Evolutionary conservation across 2,797 vertebrate genomes (phyloP).

Genomic region (Enteromius fasciolatus): DNA sequence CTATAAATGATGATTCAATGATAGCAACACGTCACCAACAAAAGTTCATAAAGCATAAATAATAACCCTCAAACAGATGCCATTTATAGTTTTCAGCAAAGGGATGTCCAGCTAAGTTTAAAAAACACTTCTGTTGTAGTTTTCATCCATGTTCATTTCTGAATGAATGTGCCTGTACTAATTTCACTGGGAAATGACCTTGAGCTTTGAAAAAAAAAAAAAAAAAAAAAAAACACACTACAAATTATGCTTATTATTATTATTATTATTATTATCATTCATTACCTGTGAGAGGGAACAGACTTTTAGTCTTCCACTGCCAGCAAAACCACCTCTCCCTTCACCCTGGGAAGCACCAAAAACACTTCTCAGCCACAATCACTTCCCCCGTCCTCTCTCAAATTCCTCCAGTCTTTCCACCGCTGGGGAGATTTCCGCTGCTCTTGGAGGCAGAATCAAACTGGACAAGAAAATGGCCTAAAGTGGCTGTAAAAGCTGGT

Average conservation of each 20-base stretch:
- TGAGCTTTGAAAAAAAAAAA: neutral
- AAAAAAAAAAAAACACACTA: neutral
- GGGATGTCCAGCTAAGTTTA: neutral
- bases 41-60: neutral
- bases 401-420: conserved; percentile 27
- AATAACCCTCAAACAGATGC: neutral
- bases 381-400: neutral
- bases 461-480: conserved; percentile 61
- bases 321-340: conserved; percentile 28
- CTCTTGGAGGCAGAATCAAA: conserved; percentile 56
- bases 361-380: conserved; percentile 26
- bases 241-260: conserved; percentile 25
- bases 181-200: neutral
- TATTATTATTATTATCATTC: conserved; percentile 20
- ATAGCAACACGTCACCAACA: neutral
- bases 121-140: neutral
- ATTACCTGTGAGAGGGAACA: conserved; percentile 17
- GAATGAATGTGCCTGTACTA: neutral
- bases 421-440: conserved; percentile 50
- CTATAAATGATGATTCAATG: neutral
- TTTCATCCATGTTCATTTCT: neutral
- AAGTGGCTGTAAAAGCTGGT: conserved; percentile 63
- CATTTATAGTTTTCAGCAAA: neutral
- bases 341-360: conserved; percentile 37
- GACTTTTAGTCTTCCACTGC: conserved; percentile 11